Evolutionary conservation across 2,113 vertebrate genomes (phyloP), one percentile per base, ranked within the genome.

Genomic region (Verasper variegatus): DNA sequence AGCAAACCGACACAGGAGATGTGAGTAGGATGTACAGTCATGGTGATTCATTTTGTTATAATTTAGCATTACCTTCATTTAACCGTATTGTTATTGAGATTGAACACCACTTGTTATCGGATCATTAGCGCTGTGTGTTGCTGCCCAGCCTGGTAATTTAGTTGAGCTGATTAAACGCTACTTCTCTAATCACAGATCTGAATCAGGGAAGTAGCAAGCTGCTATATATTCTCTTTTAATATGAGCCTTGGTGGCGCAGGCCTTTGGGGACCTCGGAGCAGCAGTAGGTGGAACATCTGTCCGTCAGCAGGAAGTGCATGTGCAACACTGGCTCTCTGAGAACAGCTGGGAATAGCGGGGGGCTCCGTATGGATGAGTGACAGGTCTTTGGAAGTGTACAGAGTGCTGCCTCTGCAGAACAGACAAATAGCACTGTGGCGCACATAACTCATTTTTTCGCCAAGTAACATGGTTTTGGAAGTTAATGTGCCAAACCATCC

Each of bases 331-430:
- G 61, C 71, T 87, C 55, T 58, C 51, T 57, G 45, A 61, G 73
- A 91, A 85, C 90, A 91, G 89, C 83, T 91, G 90, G 88, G 71
- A 82, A 78, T 78, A 81, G 69, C 85, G 69, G 84, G 59, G 59
- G 49, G 27, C 74, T 82, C 77, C 67, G 62, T 82, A 69, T 85
- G 74, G 75, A 82, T 90, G 83, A 91, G 59, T 86, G 90, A 83
- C 88, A 88, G 68, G 68, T 21, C 58, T 86, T 86, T 81, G 74
- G 77, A 83, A 83, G 75, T 20, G 10, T 57, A 59, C 68, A 80
- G 37, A 87, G 57, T 72, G 84, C 81, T 86, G 82, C 74, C 74
- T 85, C 75, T 72, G 82, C 87, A 85, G 68, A 82, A 86, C 52
- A 64, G 31, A 57, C 51, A 84, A 76, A 83, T 74, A 72, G 71